These are phyloP conservation scores for Cinclus cinclus DNA, from an alignment of 2,113 vertebrate species.

Conservation along the genomic window DNA sequence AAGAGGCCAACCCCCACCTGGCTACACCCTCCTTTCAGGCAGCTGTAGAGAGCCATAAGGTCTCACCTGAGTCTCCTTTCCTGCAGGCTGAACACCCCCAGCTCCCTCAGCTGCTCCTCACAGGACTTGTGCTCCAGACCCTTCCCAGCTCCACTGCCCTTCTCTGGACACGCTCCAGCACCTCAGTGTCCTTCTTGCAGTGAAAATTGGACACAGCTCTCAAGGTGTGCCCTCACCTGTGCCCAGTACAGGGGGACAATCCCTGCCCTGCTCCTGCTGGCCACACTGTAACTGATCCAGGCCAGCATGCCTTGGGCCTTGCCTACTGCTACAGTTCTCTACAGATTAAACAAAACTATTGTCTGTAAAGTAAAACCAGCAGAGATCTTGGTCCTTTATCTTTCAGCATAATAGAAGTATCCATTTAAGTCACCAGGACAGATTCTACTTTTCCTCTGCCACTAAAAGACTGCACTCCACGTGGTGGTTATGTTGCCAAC, in stretches of 20 bases:
- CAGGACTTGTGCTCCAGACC: neutral
- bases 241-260: rapidly evolving
- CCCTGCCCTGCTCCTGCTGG: neutral
- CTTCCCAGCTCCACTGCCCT: rapidly evolving
- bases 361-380: slow-evolving; percentile 2
- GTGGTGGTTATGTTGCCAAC: neutral
- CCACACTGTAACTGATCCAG: neutral
- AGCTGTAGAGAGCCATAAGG: rapidly evolving
- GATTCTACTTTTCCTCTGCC: slow-evolving; percentile 62
- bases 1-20: rapidly evolving
- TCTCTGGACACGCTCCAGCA: rapidly evolving
- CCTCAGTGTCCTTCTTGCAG: rapidly evolving
- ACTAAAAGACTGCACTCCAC: neutral
- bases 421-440: slow-evolving; percentile 61
- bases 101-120: neutral
- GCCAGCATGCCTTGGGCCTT: neutral
- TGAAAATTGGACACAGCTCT: neutral
- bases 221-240: neutral
- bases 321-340: slow-evolving; percentile 3
- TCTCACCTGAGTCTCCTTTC: neutral
- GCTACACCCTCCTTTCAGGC: neutral
- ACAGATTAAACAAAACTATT: neutral
- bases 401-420: slow-evolving; percentile 65
- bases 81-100: neutral
- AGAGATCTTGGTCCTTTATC: slow-evolving; percentile 53